Evolutionary conservation across 1,140 invertebrate genomes (phyloP).

Genomic region (Solenopsis fugax): DNA sequence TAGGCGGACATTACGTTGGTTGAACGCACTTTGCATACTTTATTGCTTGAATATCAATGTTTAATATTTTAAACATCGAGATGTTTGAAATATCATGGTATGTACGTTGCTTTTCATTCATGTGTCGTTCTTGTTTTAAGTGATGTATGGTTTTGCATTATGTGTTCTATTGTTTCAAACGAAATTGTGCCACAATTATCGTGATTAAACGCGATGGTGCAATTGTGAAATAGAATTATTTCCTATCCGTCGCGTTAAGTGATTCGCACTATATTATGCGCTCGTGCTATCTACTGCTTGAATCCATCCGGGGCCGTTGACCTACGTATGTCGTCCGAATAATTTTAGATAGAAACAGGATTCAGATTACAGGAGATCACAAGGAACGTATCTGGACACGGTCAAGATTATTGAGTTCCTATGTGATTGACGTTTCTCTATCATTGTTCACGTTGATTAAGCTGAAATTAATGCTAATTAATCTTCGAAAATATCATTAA

Average conservation of each 20-base stretch:
- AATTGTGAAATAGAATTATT: conserved; percentile 22
- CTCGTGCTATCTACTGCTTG: conserved; percentile 64
- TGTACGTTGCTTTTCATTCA: background rate
- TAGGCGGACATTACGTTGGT: background rate
- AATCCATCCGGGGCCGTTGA: conserved; percentile 58
- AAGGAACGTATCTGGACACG: background rate
- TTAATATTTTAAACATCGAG: background rate
- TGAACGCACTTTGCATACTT: background rate
- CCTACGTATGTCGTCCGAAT: conserved; percentile 45
- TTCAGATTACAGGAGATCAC: conserved; percentile 20
- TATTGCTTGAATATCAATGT: background rate
- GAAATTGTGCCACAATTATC: background rate
- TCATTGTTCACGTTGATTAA: background rate
- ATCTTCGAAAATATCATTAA: background rate
- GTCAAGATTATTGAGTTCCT: conserved; percentile 61
- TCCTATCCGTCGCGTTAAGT: conserved; percentile 15
- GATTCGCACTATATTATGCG: background rate
- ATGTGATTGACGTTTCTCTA: background rate
- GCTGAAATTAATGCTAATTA: background rate
- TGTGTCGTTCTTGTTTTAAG: background rate
- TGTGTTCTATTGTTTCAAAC: background rate
- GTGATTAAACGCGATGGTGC: background rate
- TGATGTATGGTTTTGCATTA: background rate
- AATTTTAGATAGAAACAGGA: conserved; percentile 65
- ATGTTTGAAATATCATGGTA: background rate